Evolutionary conservation across 35 echinoderm and acorn worm genomes (phyloP).

Genomic region (Diadema setosum): DNA sequence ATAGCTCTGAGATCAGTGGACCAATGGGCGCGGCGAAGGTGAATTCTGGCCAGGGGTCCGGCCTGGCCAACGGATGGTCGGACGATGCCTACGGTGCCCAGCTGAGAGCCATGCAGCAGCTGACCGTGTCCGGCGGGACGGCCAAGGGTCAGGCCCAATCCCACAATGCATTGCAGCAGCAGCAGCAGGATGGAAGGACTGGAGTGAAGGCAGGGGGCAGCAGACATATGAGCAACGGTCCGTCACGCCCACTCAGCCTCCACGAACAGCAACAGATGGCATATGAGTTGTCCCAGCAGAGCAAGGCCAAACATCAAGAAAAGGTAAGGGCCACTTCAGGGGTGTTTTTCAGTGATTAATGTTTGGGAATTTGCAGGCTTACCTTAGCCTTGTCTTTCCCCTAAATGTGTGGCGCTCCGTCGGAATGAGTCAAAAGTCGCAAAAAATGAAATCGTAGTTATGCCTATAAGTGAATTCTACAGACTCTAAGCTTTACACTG

Average conservation of each 20-base stretch:
- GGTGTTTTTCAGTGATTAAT: background rate
- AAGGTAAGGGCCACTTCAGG: conserved; percentile 51
- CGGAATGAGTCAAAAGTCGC: too few species aligned
- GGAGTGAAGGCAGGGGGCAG: background rate
- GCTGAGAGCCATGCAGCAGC: conserved; percentile 12
- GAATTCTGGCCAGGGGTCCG: background rate
- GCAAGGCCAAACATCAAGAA: conserved; percentile 90
- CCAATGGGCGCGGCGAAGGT: background rate
- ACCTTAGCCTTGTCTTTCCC: too few species aligned
- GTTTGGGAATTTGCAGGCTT: too few species aligned
- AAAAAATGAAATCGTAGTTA: too few species aligned
- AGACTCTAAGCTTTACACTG: too few species aligned
- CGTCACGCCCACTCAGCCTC: conserved; percentile 60
- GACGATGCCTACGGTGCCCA: background rate
- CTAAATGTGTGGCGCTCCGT: too few species aligned
- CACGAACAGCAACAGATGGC: conserved; percentile 91
- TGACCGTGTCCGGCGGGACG: conserved; percentile 23
- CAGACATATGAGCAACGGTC: background rate
- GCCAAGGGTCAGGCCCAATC: conserved; percentile 60
- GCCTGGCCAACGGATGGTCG: background rate
- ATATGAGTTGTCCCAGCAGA: conserved; percentile 88
- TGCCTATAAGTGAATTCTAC: too few species aligned
- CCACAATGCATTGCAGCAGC: conserved; percentile 68
- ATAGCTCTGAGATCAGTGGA: conserved; percentile 12
- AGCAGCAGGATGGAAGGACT: conserved; percentile 14